These are phyloP conservation scores for Carassius auratus DNA, from an alignment of 2,113 vertebrate genomes.

Conservation along the genomic window DNA sequence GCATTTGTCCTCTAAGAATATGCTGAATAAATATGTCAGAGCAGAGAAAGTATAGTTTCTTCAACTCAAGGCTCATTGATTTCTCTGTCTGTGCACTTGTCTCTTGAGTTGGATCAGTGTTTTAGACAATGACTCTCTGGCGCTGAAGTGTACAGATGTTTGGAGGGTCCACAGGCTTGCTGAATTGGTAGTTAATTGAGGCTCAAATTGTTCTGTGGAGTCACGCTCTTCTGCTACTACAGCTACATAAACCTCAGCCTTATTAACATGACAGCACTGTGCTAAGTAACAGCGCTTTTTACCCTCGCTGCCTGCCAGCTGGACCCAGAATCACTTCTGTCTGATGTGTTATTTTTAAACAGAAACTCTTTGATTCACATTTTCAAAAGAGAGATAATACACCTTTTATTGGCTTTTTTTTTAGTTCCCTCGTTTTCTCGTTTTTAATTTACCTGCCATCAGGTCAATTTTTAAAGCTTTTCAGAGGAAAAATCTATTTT, in stretches of 20 bases:
- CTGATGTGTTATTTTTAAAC: neutral
- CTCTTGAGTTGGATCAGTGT: conserved; percentile 50
- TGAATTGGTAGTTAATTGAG: conserved; percentile 45
- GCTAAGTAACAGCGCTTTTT: neutral
- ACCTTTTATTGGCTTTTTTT: neutral
- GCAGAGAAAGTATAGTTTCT: neutral
- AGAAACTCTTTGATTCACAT: conserved; percentile 11
- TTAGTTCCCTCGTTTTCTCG: neutral
- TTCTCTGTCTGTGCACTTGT: conserved; percentile 25
- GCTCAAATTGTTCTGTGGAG: conserved; percentile 33
- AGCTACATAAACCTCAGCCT: conserved; percentile 40
- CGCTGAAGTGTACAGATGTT: conserved; percentile 29
- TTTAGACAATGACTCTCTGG: conserved; percentile 41
- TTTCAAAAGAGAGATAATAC: conserved; percentile 15
- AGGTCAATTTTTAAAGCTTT: conserved; percentile 35
- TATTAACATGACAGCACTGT: conserved; percentile 25
- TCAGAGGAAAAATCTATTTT: conserved; percentile 45
- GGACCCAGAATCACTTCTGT: conserved; percentile 1
- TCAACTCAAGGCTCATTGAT: conserved; percentile 37
- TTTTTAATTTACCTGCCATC: conserved; percentile 52
- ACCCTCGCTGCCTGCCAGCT: neutral
- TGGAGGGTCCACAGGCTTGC: conserved; percentile 23
- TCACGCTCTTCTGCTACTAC: conserved; percentile 21
- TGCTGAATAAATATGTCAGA: conserved; percentile 18
- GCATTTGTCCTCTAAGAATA: conserved; percentile 3